These are phyloP conservation scores for Conchocele bisecta DNA, from an alignment of 2,888 invertebrate species.

Conservation along the genomic window DNA sequence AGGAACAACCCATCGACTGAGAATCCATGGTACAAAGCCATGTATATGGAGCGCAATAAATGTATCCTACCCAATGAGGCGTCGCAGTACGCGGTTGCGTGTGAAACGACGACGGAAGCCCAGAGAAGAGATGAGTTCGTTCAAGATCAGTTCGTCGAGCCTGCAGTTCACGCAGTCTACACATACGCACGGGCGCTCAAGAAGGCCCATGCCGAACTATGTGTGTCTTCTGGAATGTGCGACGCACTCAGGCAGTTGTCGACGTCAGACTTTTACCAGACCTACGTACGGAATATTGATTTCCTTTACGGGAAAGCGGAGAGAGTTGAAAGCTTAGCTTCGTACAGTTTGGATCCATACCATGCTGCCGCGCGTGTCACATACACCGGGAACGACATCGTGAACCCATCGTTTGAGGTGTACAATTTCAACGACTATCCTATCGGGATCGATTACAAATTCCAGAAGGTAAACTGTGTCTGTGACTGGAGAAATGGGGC, in stretches of 20 bases:
- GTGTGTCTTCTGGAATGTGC: conserved; percentile 72
- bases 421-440: conserved; percentile 76
- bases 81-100: conserved; percentile 30
- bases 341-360: conserved; percentile 73
- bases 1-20: conserved; percentile 64
- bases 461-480: conserved; percentile 72
- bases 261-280: conserved; percentile 67
- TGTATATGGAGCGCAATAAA: conserved; percentile 72
- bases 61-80: conserved; percentile 65
- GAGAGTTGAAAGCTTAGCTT: conserved; percentile 76
- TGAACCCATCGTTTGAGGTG: conserved; percentile 71
- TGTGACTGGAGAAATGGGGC: too few relatives aligned
- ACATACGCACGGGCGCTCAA: conserved; percentile 76
- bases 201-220: conserved; percentile 69
- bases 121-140: conserved; percentile 61
- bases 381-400: conserved; percentile 71
- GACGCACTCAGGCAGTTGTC: conserved; percentile 56
- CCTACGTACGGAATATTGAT: conserved; percentile 72
- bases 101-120: conserved; percentile 44
- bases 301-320: conserved; percentile 74
- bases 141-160: conserved; percentile 77
- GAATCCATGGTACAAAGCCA: conserved; percentile 76
- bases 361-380: conserved; percentile 67
- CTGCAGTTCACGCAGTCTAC: conserved; percentile 77
- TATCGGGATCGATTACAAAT: conserved; percentile 55